Evolutionary conservation across 2,888 invertebrate species (phyloP).

Genomic region (Tipula vernalis): DNA sequence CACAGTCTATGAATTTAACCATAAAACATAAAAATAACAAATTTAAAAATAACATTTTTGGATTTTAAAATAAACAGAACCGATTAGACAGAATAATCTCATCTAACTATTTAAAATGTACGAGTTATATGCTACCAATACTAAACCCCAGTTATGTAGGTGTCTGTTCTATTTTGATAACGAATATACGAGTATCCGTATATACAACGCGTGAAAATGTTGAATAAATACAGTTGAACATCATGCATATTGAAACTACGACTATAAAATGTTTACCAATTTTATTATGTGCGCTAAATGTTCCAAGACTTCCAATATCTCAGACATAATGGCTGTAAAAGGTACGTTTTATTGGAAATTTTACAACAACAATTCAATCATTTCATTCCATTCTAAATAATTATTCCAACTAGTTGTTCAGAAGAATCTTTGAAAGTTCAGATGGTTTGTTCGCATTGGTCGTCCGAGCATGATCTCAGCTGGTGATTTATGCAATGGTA

Average conservation of each 20-base stretch:
- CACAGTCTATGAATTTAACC: not conserved
- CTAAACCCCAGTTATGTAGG: not conserved
- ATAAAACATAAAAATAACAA: not conserved
- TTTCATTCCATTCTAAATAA: no score
- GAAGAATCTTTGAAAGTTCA: no score
- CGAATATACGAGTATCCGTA: not conserved
- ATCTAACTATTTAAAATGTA: not conserved
- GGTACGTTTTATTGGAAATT: no score
- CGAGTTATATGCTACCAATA: not conserved
- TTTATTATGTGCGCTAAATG: no score
- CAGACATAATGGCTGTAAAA: no score
- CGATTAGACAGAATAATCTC: not conserved
- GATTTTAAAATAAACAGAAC: not conserved
- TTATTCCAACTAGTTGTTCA: no score
- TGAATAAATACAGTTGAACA: not conserved
- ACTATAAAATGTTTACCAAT: not conserved
- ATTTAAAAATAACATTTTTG: not conserved
- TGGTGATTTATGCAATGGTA: no score
- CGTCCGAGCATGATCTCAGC: no score
- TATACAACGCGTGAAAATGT: not conserved
- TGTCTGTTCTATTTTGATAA: not conserved
- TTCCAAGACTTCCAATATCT: no score
- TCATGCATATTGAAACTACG: not conserved
- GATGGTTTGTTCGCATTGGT: no score
- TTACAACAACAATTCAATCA: no score